Evolutionary conservation across 2,113 vertebrate genomes (phyloP).

Genomic region (Terrapene triunguis): DNA sequence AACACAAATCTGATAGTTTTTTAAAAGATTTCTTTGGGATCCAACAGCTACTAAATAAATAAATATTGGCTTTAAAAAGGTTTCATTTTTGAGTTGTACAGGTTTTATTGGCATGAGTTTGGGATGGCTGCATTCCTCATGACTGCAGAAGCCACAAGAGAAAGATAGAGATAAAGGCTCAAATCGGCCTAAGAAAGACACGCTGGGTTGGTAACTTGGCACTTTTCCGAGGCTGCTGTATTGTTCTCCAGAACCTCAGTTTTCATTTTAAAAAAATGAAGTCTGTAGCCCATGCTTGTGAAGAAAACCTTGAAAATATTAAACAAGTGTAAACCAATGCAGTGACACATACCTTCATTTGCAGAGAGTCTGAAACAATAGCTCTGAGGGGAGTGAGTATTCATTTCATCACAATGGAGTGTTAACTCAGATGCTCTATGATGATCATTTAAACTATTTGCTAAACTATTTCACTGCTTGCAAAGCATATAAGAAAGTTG

Average conservation of each 20-base stretch:
- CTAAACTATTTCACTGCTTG: background rate
- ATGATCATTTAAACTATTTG: background rate
- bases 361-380: background rate
- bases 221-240: background rate
- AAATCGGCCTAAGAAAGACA: background rate
- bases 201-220: background rate
- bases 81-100: background rate
- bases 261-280: background rate
- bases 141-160: background rate
- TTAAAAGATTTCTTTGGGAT: background rate
- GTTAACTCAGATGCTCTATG: background rate
- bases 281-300: background rate
- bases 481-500: background rate
- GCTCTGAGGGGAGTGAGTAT: background rate
- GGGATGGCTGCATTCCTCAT: background rate
- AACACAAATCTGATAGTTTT: constrained; percentile 1
- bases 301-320: background rate
- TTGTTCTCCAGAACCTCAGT: background rate
- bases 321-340: background rate
- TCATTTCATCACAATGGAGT: background rate
- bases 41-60: background rate
- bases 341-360: background rate
- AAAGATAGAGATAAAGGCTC: background rate
- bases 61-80: background rate
- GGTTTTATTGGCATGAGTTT: background rate